Conservation (phyloP, 1,140 invertebrate species). For the Formica exsecta region DNA sequence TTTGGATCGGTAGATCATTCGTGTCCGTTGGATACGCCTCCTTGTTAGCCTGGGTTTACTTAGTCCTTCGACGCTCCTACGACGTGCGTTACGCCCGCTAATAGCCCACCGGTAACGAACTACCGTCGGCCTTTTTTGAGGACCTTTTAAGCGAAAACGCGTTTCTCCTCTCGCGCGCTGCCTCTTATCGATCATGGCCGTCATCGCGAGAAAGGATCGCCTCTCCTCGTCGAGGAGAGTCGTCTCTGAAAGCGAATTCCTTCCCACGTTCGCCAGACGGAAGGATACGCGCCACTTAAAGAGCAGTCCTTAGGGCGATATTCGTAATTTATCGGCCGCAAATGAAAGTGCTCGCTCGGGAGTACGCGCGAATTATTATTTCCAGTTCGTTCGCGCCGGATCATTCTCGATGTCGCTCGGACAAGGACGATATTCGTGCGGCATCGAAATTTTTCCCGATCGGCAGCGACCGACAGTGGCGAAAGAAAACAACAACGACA, state of each 20-base stretch:
- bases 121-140: slow-evolving; percentile 81
- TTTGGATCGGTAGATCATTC: slow-evolving; percentile 84
- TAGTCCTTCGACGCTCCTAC: slow-evolving; percentile 80
- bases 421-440: not conserved
- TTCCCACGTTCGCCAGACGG: slow-evolving; percentile 49
- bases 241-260: slow-evolving; percentile 73
- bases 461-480: not conserved
- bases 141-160: slow-evolving; percentile 75
- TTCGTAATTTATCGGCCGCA: slow-evolving; percentile 57
- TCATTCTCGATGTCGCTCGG: slow-evolving; percentile 26
- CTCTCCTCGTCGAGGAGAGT: slow-evolving; percentile 14
- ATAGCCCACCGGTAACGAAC: slow-evolving; percentile 85
- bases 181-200: slow-evolving; percentile 74
- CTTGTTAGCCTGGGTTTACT: slow-evolving; percentile 85
- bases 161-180: slow-evolving; percentile 64
- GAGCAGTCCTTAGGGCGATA: slow-evolving; percentile 61
- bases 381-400: not conserved
- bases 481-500: not conserved
- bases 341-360: slow-evolving; percentile 29
- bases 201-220: slow-evolving; percentile 67
- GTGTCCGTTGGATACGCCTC: slow-evolving; percentile 83
- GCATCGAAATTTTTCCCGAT: too few species aligned
- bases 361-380: slow-evolving; percentile 43
- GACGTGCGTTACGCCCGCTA: slow-evolving; percentile 85
- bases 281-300: slow-evolving; percentile 50